Evolutionary conservation across 2,797 vertebrate species (phyloP), one percentile per base, ranked within the genome.

Genomic region (Chelmon rostratus): DNA sequence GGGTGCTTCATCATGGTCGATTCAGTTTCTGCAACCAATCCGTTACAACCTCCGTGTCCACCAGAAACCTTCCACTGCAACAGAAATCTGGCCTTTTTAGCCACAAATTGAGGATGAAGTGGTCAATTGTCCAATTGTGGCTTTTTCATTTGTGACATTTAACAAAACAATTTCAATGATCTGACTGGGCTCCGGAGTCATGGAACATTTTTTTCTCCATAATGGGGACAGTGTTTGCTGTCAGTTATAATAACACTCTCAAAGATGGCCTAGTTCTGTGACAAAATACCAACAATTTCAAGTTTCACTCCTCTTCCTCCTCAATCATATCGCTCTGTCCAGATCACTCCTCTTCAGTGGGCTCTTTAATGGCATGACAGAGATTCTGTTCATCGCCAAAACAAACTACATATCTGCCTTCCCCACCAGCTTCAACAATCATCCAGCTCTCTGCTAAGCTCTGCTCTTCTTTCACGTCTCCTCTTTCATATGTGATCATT

Each of bases 221-320:
- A 77, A 71, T 25, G 28, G 79, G 37, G 44, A 71, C 76, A 58
- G 33, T 68, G 78, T 71, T n/a, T 83, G 63, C 71, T 78, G 71
- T 81, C 80, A 81, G 69, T 61, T 68, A 46, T 50, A 68, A 76
- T 59, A 67, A 67, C 52, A 13, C 46, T 68, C 28, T 74, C 40
- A 63, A 18, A 69, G 49, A 52, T 58, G 78, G 54, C 65, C 72
- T 35, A 67, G 72, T 68, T 83, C 49, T 72, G 21, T 23, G 19
- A 50, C 47, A 59, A 81, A 86, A 88, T 33, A 79, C 78, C 73
- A 80, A 67, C 58, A 50, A 16, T 68, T 76, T 16, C 28, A n/a
- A 62, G 18, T 23, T 65, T 63, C 25, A 42, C 8, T 19, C 3
- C 19, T 59, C 28, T 44, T 18, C 7, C 31, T 59, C 40, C 52